These are phyloP conservation scores for Hipparchia sbordonii DNA, from an alignment of 2,888 invertebrate genomes.

Conservation along the genomic window DNA sequence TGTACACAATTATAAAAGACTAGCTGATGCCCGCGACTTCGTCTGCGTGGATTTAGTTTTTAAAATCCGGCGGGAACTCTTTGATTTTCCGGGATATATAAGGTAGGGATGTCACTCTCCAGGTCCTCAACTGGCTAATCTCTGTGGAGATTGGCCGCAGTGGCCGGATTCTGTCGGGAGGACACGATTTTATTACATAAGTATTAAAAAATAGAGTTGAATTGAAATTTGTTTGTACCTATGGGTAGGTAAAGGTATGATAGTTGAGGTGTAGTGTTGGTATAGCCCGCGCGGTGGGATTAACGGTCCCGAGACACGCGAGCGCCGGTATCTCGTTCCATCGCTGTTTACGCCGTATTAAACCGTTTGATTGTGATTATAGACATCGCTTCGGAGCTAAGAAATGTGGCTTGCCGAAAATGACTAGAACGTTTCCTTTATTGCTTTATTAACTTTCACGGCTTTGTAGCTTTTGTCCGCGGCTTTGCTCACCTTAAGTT, in stretches of 20 bases:
- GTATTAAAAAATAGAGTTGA: conserved; percentile 40
- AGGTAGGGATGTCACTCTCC: too few relatives aligned
- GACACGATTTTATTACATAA: background rate
- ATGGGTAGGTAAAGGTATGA: conserved; percentile 38
- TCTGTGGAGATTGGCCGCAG: too few relatives aligned
- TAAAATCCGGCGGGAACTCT: too few relatives aligned
- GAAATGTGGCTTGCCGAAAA: conserved; percentile 40
- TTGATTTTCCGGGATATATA: too few relatives aligned
- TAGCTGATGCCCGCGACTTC: too few relatives aligned
- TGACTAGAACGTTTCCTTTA: conserved; percentile 32
- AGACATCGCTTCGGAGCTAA: conserved; percentile 49
- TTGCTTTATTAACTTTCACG: conserved; percentile 26
- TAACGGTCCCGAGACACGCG: conserved; percentile 71
- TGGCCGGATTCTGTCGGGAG: too few relatives aligned
- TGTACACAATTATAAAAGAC: too few relatives aligned
- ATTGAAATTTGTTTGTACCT: conserved; percentile 47
- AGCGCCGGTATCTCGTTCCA: conserved; percentile 67
- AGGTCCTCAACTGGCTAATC: too few relatives aligned
- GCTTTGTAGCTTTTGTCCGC: background rate
- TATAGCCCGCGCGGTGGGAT: conserved; percentile 53
- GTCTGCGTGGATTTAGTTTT: too few relatives aligned
- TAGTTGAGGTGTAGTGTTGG: conserved; percentile 43
- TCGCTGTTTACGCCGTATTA: conserved; percentile 77
- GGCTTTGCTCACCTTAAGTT: too few relatives aligned
- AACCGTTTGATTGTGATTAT: conserved; percentile 78